Base-by-base conservation (phyloP, 1,140 invertebrate genomes). In the Dreissena rostriformis region DNA sequence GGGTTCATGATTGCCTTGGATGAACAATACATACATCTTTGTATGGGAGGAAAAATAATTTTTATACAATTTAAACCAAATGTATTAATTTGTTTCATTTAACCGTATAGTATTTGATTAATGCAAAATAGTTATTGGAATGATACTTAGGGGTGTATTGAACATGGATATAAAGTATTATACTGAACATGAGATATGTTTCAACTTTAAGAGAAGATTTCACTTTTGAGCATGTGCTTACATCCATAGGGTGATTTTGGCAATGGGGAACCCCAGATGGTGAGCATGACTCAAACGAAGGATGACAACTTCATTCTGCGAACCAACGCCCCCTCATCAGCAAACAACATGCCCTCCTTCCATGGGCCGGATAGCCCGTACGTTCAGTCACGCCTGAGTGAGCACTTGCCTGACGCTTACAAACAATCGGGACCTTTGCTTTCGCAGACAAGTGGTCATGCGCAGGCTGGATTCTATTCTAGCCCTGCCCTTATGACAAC, bases 301-400 rank as follows among this genome's bases (percentile, higher is more conserved):
- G 91, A 91, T 65, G 91, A 91, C 78, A 90, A 88, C 63, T 90
- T 87, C 29, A 86, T 91, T 57, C 86, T 91, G 49, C 86, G 88
- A 12, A 87, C 89, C 22, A 89, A 86, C 65, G 86, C 87, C 12
- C 86, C 82, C 14, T 71, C 80, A 26, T 79, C 86, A 15, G 57
- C 28, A 26, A 68, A 24, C 0, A 70, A 72, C 28, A 63, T 79
- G 15, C 29, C 83, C n/a, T 79, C 83, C 19, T 79, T 79, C 39
- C 83, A 85, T 73, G 83, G 83, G 49, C 70, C 71, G 6, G 83
- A 74, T 63, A 76, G 75, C 61, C 83, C 70, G 22, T 70, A 85
- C 17, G 70, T 85, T 26, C 67, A 51, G 55, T 63, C 80, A 15
- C 52, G 82, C 1, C 67, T 63, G 11, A 84, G 74, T 78, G 82